Evolutionary conservation across 2,797 vertebrate species (phyloP).

Genomic region (Synanceia verrucosa): DNA sequence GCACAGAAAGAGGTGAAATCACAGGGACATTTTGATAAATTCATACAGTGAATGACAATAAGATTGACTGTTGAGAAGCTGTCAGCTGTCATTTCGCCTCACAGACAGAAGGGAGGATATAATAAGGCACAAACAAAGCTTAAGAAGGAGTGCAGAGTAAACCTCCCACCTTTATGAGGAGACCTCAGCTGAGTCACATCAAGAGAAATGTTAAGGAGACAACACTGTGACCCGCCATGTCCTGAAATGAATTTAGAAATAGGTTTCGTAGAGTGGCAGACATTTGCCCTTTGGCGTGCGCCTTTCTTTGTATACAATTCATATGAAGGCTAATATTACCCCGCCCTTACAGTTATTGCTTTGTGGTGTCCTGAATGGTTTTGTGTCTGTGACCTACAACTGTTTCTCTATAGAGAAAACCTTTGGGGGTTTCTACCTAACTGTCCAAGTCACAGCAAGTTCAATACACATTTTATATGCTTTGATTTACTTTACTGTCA

Average conservation of each 20-base stretch:
- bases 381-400: constrained; percentile 4
- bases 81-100: background rate
- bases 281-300: constrained; percentile 27
- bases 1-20: background rate
- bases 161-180: constrained; percentile 37
- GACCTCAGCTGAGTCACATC: constrained; percentile 37
- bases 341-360: constrained; percentile 50
- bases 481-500: background rate
- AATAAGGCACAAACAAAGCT: constrained; percentile 38
- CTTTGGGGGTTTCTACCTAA: background rate
- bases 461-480: background rate
- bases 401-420: background rate
- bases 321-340: constrained; percentile 45
- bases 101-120: constrained; percentile 35
- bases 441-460: background rate
- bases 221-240: constrained; percentile 19
- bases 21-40: background rate
- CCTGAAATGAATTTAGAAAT: constrained; percentile 49
- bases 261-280: constrained; percentile 30
- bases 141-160: constrained; percentile 31
- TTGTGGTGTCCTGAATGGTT: constrained; percentile 28
- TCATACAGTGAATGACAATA: background rate
- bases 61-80: constrained; percentile 6
- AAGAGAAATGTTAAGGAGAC: constrained; percentile 17
- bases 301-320: constrained; percentile 45